Evolutionary conservation across 2,113 vertebrate species (phyloP).

Genomic region (Manacus vitellinus): DNA sequence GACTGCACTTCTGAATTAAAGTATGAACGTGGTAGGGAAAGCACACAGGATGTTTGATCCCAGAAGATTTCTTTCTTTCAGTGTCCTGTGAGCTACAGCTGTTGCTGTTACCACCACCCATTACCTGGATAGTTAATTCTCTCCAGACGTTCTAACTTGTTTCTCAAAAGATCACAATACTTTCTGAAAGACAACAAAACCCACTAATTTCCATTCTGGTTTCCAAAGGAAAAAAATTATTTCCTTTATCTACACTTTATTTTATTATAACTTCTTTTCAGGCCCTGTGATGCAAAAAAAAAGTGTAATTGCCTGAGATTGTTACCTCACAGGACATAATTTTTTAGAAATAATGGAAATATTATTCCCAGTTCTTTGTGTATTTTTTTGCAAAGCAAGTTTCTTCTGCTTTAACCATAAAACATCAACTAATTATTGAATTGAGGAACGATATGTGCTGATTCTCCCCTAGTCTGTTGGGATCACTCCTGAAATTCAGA

Average conservation of each 20-base stretch:
- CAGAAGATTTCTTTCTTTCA: constrained; percentile 52
- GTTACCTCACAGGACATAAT: not conserved
- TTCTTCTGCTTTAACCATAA: not conserved
- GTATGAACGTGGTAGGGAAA: constrained; percentile 41
- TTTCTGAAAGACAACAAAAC: not conserved
- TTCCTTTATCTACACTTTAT: not conserved
- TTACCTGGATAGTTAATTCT: constrained; percentile 35
- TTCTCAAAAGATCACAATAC: not conserved
- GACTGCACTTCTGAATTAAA: constrained; percentile 57
- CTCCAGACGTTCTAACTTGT: not conserved
- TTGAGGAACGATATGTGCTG: not conserved
- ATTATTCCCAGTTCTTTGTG: not conserved
- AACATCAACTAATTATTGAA: not conserved
- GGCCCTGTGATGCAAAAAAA: not conserved
- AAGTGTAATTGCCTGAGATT: not conserved
- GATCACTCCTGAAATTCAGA: not conserved
- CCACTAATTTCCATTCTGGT: not conserved
- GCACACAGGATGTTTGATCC: constrained; percentile 38
- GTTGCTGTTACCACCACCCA: constrained; percentile 32
- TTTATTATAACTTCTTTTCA: not conserved
- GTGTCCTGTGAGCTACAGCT: constrained; percentile 23
- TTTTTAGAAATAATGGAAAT: not conserved
- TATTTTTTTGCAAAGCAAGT: not conserved
- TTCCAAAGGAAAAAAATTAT: not conserved
- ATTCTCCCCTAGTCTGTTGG: not conserved